Conservation (phyloP, 2,888 invertebrate genomes). For the Charanyca ferruginea region DNA sequence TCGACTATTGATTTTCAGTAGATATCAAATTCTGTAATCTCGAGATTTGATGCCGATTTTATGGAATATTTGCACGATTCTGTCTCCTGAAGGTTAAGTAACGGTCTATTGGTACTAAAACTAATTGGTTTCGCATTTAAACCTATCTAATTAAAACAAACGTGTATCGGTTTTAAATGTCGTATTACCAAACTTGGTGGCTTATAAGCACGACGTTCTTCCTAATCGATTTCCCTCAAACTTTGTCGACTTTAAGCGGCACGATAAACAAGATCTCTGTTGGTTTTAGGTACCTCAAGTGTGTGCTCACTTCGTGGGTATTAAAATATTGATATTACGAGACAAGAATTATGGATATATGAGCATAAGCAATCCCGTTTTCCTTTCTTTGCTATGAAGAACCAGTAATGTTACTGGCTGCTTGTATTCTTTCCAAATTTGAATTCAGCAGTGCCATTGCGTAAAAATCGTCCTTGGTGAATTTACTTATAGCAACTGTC, state of each 20-base stretch:
- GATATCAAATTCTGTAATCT: conserved; percentile 34
- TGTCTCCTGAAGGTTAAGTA: conserved; percentile 40
- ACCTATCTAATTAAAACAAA: conserved; percentile 50
- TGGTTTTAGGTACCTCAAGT: conserved; percentile 37
- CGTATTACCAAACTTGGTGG: conserved; percentile 43
- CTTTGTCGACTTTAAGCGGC: conserved; percentile 37
- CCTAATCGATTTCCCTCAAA: conserved; percentile 37
- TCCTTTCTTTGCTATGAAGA: neutral
- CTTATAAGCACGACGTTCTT: conserved; percentile 24
- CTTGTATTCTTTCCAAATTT: neutral
- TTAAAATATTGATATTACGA: conserved; percentile 50
- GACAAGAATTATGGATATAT: conserved; percentile 10
- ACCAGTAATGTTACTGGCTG: neutral
- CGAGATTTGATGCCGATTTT: conserved; percentile 48
- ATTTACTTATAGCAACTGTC: too few species aligned
- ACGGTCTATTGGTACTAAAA: conserved; percentile 44
- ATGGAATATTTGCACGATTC: conserved; percentile 54
- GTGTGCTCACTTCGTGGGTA: conserved; percentile 28
- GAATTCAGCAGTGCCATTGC: too few species aligned
- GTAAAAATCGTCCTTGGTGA: too few species aligned
- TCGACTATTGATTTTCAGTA: conserved; percentile 52
- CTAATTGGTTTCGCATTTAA: conserved; percentile 54
- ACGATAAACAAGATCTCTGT: conserved; percentile 41
- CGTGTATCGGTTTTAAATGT: conserved; percentile 56
- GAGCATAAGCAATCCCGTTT: conserved; percentile 13